phyloP scores from a whole-genome alignment of 2,113 vertebrate genomes.

The Bagarius yarrelli region DNA sequence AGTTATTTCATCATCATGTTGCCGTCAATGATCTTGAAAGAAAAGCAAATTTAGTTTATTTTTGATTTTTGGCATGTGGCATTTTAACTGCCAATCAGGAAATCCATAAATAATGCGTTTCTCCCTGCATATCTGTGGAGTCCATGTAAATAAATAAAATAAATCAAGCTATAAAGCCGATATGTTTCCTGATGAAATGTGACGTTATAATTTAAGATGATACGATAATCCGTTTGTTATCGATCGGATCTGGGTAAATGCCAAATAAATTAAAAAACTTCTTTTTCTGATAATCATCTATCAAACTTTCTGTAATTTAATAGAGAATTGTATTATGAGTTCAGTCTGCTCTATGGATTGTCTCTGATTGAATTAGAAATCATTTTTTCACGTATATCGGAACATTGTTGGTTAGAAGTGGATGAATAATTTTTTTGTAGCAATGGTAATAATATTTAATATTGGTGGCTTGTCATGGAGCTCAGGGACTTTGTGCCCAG shows the following conservation, averaged over 20 bases:
- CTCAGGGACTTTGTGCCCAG: no score
- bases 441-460: no score
- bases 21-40: neutral
- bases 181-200: slow-evolving; percentile 23
- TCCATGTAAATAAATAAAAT: slow-evolving; percentile 44
- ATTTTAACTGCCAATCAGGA: slow-evolving; percentile 51
- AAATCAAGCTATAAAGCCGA: slow-evolving; percentile 21
- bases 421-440: neutral
- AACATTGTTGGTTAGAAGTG: neutral
- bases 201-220: neutral
- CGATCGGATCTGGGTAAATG: neutral
- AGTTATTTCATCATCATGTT: slow-evolving; percentile 18
- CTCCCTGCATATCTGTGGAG: slow-evolving; percentile 24
- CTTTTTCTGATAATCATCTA: slow-evolving; percentile 1
- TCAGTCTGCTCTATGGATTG: slow-evolving; percentile 1
- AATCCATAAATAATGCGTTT: slow-evolving; percentile 51
- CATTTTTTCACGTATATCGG: neutral
- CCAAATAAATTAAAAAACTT: neutral
- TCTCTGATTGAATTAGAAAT: no score
- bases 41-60: slow-evolving; percentile 36
- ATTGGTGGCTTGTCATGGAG: no score
- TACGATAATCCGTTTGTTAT: neutral
- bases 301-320: neutral
- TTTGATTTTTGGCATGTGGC: slow-evolving; percentile 44
- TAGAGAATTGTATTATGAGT: neutral